Evolutionary conservation across 2,888 invertebrate genomes (phyloP), one percentile per base, ranked within the genome.

Genomic region (Cephus sareptanus): DNA sequence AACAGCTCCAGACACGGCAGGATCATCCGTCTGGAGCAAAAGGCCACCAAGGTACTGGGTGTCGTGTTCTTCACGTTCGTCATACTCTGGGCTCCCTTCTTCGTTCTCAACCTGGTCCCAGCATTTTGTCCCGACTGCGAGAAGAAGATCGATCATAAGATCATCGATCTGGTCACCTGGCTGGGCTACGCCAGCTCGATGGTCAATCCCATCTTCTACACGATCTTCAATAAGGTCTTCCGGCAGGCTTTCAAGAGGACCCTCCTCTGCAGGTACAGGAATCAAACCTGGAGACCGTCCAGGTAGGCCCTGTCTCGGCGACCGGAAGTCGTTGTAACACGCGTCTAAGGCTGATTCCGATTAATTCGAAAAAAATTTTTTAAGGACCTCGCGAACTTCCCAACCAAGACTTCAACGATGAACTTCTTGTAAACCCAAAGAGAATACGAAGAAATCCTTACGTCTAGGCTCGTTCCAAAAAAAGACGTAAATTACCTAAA

Each of bases 181-280:
- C 93, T 98, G 81, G 98, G 98, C 33, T 98, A 98, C 90, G 96
- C 97, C 77, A 97, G 97, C 89, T 97, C 97, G 23, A 97, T 97
- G 95, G 97, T 98, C 56, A 98, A 98, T 92, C 98, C 98, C 1
- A 96, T 98, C 87, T 98, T 98, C 92, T 98, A 98, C 91, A 98
- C 98, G 34, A 97, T 98, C 87, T 98, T 98, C 92, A 98, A 98
- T 92, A 97, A 97, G 90, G 96, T 97, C 79, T 98, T 98, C 92
- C 94, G 98, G 71, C 96, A 97, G 89, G 97, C 98, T 0, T 98
- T 98, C 91, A 96, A 97, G 89, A 96, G 96, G 91, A 96, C 98
- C 13, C 92, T 98, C 78, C 92, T 95, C 79, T 98, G 97, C 92
- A 94, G 95, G 84, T 97, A 96, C 90, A 93, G 94, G 82, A 94